These are phyloP conservation scores for Sisyra terminalis DNA, from an alignment of 2,888 invertebrate genomes.

Conservation along the genomic window DNA sequence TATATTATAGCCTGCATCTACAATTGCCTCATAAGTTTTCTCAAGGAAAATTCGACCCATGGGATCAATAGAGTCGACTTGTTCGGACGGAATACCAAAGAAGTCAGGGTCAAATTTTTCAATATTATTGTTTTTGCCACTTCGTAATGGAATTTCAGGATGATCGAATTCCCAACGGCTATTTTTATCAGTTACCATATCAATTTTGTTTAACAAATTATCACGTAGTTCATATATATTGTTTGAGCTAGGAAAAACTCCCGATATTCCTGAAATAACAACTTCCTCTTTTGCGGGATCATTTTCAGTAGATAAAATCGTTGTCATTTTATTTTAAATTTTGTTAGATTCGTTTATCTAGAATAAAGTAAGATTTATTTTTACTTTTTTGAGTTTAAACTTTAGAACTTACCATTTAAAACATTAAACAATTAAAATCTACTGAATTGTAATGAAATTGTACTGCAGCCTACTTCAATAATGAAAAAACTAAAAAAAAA, in stretches of 20 bases:
- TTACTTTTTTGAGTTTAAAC: no score
- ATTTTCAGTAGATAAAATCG: no score
- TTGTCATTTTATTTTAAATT: no score
- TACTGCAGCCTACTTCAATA: no score
- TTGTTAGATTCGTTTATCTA: no score
- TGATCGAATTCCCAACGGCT: constrained; percentile 29
- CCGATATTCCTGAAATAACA: constrained; percentile 40
- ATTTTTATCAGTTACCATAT: constrained; percentile 45
- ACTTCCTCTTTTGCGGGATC: constrained; percentile 29
- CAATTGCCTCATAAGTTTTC: constrained; percentile 37
- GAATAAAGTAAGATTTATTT: no score
- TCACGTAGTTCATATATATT: constrained; percentile 36
- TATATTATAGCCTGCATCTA: constrained; percentile 51
- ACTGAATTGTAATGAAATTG: no score
- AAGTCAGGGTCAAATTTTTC: constrained; percentile 62
- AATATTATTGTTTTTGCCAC: constrained; percentile 39
- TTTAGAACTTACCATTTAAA: no score
- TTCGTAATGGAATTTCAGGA: constrained; percentile 51
- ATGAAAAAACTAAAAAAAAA: no score
- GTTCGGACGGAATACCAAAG: constrained; percentile 58
- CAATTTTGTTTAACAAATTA: constrained; percentile 33
- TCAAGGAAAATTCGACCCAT: constrained; percentile 39
- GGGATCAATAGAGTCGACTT: constrained; percentile 37
- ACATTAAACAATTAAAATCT: no score
- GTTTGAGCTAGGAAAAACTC: constrained; percentile 45